A percentile compares a stretch with the other conserved stretches of the same genome.
These are phyloP conservation scores for Periphyllus acericola DNA, from an alignment of 2,888 invertebrate species.

Conservation along the genomic window DNA sequence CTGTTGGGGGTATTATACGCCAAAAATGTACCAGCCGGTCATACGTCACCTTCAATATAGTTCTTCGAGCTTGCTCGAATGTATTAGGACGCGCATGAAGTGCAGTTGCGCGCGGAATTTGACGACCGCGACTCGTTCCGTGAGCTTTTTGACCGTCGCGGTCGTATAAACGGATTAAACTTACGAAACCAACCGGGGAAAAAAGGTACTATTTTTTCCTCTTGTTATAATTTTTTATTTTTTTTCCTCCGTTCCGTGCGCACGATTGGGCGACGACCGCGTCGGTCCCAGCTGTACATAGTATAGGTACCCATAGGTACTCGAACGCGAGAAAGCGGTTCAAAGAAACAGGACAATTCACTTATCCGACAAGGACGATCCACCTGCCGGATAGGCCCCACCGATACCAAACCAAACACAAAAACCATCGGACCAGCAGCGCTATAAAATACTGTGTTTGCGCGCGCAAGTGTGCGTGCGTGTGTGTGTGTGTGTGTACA, in stretches of 20 bases:
- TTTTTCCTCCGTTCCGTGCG: neutral
- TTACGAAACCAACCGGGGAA: neutral
- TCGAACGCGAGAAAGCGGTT: constrained; percentile 18
- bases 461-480: neutral
- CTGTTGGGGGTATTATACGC: too few relatives aligned
- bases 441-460: neutral
- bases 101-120: neutral
- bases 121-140: neutral
- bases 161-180: constrained; percentile 1
- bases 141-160: neutral
- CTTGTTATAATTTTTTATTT: neutral
- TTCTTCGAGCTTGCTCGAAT: too few relatives aligned
- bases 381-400: constrained; percentile 26
- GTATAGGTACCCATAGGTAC: too few relatives aligned
- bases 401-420: neutral
- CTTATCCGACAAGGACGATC: constrained; percentile 13
- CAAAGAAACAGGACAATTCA: constrained; percentile 32
- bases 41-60: too few relatives aligned
- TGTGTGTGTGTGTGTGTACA: neutral
- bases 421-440: neutral
- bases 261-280: neutral
- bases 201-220: neutral
- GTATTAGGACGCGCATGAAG: too few relatives aligned
- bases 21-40: too few relatives aligned
- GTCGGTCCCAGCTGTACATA: neutral